phyloP scores from a whole-genome alignment of 2,113 vertebrate species.

The Neopipo cinnamomea region DNA sequence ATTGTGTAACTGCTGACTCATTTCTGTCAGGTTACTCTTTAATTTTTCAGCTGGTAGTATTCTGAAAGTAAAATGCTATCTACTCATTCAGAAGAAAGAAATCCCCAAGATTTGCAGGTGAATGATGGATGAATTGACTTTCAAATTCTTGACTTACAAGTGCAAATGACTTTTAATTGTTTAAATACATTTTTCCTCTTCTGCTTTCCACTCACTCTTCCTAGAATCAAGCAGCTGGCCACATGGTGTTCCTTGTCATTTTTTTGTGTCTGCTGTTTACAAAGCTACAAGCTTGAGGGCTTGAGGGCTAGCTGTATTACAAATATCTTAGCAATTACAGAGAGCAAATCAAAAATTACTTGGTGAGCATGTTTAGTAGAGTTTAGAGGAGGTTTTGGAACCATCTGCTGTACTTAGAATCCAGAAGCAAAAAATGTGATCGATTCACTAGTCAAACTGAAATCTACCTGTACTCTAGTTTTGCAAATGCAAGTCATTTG shows the following conservation, averaged over 20 bases:
- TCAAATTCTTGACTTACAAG: not conserved
- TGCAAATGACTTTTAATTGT: slow-evolving; percentile 15
- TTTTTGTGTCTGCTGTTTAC: not conserved
- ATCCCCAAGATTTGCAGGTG: not conserved
- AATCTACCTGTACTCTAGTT: not conserved
- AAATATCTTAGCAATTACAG: not conserved
- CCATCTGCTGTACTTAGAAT: not conserved
- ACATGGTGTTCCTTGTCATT: not conserved
- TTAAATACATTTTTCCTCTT: not conserved
- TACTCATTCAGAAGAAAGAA: not conserved
- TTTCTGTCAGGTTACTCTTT: slow-evolving; percentile 5
- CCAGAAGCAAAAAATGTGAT: not conserved
- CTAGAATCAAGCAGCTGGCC: not conserved
- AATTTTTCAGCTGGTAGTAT: not conserved
- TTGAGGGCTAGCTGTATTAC: not conserved
- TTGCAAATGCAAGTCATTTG: not conserved
- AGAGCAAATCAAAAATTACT: not conserved
- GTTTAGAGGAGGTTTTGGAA: not conserved
- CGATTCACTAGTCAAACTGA: not conserved
- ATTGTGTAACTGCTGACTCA: not conserved
- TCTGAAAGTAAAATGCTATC: not conserved
- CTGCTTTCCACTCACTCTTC: not conserved
- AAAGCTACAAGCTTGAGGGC: not conserved
- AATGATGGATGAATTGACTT: not conserved
- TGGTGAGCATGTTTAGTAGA: not conserved